Percentiles rank a stretch among this genome's conserved stretches.
Conservation (phyloP, 2,797 vertebrate species). For the Antrozous pallidus region DNA sequence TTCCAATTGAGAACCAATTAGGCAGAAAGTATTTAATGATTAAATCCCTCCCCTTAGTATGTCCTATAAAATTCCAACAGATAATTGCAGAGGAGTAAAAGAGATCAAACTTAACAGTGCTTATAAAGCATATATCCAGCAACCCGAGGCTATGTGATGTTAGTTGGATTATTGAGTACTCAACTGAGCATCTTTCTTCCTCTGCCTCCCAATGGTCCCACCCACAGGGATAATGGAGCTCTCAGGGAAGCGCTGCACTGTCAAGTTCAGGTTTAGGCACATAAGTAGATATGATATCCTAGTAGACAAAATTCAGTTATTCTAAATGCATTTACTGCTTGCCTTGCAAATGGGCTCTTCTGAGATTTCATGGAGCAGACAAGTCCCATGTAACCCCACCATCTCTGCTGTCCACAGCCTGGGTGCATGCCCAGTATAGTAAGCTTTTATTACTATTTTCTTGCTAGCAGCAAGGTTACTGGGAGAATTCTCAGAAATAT, state of each 20-base stretch:
- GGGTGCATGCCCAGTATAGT: background rate
- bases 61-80: slow-evolving; percentile 60
- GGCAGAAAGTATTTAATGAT: slow-evolving; percentile 65
- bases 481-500: slow-evolving; percentile 33
- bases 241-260: background rate
- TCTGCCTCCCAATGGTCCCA: background rate
- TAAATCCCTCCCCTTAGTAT: slow-evolving; percentile 56
- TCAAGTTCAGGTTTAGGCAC: background rate
- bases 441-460: background rate
- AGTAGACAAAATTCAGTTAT: background rate
- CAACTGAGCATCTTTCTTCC: slow-evolving; percentile 1
- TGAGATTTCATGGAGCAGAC: background rate
- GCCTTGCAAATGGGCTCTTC: background rate
- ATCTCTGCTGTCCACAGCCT: background rate
- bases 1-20: slow-evolving; percentile 70
- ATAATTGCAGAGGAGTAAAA: slow-evolving; percentile 60
- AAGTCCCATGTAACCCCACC: background rate
- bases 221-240: background rate
- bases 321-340: background rate
- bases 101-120: slow-evolving; percentile 56
- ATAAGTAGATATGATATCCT: background rate
- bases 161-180: slow-evolving; percentile 15
- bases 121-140: slow-evolving; percentile 57
- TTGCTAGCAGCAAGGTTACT: background rate
- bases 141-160: background rate